Base-by-base conservation (phyloP, 2,797 vertebrate species). In the Eulemur coronatus region DNA sequence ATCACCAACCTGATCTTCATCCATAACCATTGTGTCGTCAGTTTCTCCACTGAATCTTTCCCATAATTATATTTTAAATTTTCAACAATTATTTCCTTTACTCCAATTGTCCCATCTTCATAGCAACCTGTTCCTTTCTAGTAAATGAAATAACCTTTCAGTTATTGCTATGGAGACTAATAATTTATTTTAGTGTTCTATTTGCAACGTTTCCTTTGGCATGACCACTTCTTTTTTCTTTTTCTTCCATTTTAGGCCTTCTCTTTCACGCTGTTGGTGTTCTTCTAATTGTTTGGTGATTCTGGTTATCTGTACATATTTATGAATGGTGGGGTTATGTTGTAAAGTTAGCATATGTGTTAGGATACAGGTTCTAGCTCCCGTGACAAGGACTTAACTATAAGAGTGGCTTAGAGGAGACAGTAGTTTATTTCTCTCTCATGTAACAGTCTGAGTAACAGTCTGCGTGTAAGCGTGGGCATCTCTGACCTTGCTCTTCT, bases 21-120 rank as follows among this genome's bases (percentile, higher is more conserved):
- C 30, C 20, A 20, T 78, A 92, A 24, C 17, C n/a, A 79, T 0
- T 63, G 22, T 6, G 22, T 59, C 35, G n/a, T 67, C 55, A 61
- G 43, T 86, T 73, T 55, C 87, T 12, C 24, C 14, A 69, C 67
- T 26, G 8, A 57, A 20, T 33, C 76, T 81, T 65, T 89, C 38
- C 70, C 69, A 92, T 38, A 38, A 38, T 89, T 59, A 46, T 75
- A 88, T 41, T 95, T 89, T 80, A 57, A 46, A 91, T 59, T 91
- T 79, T 57, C 76, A 76, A 38, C 57, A 87, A 94, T 78, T 84
- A 33, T 88, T 95, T 96, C 52, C 72, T 93, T 88, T 97, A 46
- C 73, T 75, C 76, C 69, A 50, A 57, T 87, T 55, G 22, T 20
- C 63, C 55, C 52, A 69, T 67, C 55, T 96, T 91, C 69, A 69